A percentile compares a stretch with the other conserved stretches of the same genome.
Conservation (phyloP, 2,888 invertebrate genomes). For the Tetanocera ferruginea region DNA sequence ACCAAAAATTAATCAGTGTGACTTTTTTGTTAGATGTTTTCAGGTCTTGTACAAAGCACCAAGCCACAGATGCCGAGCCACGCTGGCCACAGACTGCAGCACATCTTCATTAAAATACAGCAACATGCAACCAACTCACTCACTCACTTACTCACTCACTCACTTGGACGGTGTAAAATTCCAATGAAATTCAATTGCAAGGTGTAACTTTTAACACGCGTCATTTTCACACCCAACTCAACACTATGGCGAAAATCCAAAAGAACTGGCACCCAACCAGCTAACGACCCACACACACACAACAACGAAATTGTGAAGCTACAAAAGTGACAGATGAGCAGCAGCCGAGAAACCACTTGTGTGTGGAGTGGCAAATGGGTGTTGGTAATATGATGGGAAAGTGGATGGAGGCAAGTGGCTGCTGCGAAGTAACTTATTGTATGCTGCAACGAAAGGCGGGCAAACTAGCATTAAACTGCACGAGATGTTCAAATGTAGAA, state of each 20-base stretch:
- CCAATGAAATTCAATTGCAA: conserved; percentile 40
- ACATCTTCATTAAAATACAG: conserved; percentile 43
- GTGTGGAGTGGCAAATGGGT: too few relatives aligned
- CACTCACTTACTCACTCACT: not conserved
- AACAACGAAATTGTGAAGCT: not conserved
- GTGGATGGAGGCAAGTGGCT: not conserved
- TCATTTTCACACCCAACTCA: conserved; percentile 7
- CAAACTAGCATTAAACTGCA: conserved; percentile 5
- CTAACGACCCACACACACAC: not conserved
- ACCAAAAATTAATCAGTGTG: conserved; percentile 19
- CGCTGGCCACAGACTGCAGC: conserved; percentile 27
- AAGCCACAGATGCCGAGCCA: not conserved
- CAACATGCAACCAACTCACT: conserved; percentile 16
- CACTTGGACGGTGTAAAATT: conserved; percentile 21
- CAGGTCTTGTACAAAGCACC: not conserved
- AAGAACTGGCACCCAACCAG: not conserved
- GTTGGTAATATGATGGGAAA: too few relatives aligned
- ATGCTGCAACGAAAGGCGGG: not conserved
- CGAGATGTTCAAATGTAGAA: not conserved
- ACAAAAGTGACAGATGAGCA: not conserved
- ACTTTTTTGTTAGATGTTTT: not conserved
- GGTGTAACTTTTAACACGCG: conserved; percentile 44
- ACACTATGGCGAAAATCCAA: not conserved
- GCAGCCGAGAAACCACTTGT: not conserved
- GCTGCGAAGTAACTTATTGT: not conserved